Evolutionary conservation across 53 echinoderm and acorn worm species (phyloP).

Genomic region (Echinometra lucunter): DNA sequence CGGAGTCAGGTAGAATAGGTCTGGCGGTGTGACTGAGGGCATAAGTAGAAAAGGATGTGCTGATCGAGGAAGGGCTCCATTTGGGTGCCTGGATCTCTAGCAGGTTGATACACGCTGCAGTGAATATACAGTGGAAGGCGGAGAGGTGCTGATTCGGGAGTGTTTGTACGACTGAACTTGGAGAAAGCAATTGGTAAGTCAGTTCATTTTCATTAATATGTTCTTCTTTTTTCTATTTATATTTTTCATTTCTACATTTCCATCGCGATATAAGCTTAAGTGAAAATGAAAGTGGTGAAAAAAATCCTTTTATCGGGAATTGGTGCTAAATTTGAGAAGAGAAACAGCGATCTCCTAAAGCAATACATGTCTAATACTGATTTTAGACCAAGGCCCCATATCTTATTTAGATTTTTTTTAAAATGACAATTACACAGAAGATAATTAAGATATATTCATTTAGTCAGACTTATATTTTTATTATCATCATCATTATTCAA

Average conservation of each 20-base stretch:
- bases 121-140: not conserved
- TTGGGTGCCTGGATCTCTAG: not conserved
- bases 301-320: not conserved
- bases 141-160: not conserved
- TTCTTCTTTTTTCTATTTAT: too few relatives aligned
- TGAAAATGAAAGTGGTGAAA: not conserved
- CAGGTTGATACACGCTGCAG: constrained; percentile 22
- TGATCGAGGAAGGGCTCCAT: not conserved
- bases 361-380: too few relatives aligned
- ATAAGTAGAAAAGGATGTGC: constrained; percentile 30
- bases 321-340: not conserved
- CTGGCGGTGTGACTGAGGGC: too few relatives aligned
- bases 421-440: too few relatives aligned
- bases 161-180: not conserved
- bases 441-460: too few relatives aligned
- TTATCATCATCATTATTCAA: too few relatives aligned
- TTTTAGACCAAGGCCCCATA: too few relatives aligned
- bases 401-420: too few relatives aligned
- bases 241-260: not conserved
- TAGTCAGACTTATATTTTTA: too few relatives aligned
- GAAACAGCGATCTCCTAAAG: too few relatives aligned
- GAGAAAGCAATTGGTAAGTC: constrained; percentile 4
- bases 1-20: too few relatives aligned
- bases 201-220: not conserved
- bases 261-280: not conserved